These are phyloP conservation scores for Pseudochaenichthys georgianus DNA, from an alignment of 2,797 vertebrate genomes.

Conservation along the genomic window DNA sequence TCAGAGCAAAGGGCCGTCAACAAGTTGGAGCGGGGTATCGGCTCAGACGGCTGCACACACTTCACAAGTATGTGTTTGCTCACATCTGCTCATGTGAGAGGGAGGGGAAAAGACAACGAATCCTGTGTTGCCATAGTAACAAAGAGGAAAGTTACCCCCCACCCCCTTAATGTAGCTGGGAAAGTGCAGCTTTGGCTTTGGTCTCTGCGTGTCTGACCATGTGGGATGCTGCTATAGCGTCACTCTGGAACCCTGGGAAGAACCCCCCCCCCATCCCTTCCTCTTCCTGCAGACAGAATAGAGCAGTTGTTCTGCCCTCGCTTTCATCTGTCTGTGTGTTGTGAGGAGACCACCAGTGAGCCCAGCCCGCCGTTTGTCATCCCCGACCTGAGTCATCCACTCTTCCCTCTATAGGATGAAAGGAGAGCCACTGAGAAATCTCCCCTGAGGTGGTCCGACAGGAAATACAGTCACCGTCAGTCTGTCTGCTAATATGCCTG, in stretches of 20 bases:
- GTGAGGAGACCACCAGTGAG: slow-evolving; percentile 57
- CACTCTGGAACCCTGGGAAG: slow-evolving; percentile 52
- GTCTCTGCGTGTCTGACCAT: slow-evolving; percentile 27
- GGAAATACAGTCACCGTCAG: slow-evolving; percentile 66
- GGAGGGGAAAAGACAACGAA: slow-evolving; percentile 63
- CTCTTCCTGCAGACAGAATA: slow-evolving; percentile 61
- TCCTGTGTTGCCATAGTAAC: slow-evolving; percentile 83
- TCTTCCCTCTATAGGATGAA: slow-evolving; percentile 70
- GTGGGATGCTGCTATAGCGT: slow-evolving; percentile 24
- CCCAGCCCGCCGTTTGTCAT: slow-evolving; percentile 52
- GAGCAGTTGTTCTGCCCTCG: slow-evolving; percentile 56
- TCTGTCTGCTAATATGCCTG: slow-evolving; percentile 50
- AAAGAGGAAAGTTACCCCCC: slow-evolving; percentile 48
- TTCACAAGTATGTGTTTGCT: slow-evolving; percentile 68
- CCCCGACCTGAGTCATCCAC: slow-evolving; percentile 72
- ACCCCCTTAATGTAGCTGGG: slow-evolving; percentile 41
- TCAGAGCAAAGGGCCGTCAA: slow-evolving; percentile 38
- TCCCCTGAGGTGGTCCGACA: slow-evolving; percentile 62
- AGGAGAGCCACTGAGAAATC: slow-evolving; percentile 57
- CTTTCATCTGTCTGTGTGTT: slow-evolving; percentile 69
- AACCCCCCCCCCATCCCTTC: slow-evolving; percentile 18
- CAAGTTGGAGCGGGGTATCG: slow-evolving; percentile 54
- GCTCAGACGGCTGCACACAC: slow-evolving; percentile 58
- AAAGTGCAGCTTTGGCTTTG: slow-evolving; percentile 35
- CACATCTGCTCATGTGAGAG: slow-evolving; percentile 69